These are phyloP conservation scores for Gopherus evgoodei DNA, from an alignment of 2,113 vertebrate genomes.

Conservation along the genomic window DNA sequence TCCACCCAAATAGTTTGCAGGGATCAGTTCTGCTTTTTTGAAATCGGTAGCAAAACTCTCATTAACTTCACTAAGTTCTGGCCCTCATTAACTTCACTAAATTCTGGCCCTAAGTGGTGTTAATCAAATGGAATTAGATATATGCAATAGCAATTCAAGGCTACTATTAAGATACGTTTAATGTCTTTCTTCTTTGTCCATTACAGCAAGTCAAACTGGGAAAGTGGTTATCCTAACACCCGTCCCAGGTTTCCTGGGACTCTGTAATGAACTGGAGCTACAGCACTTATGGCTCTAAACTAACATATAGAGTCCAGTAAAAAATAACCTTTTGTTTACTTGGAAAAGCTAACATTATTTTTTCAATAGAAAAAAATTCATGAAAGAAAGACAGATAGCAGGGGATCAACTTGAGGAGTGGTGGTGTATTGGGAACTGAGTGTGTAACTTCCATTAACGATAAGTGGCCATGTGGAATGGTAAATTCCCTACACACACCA, in stretches of 20 bases:
- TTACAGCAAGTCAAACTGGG: background rate
- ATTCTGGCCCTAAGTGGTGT: background rate
- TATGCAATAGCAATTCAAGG: background rate
- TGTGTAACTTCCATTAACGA: background rate
- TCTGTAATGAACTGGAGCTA: background rate
- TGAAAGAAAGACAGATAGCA: background rate
- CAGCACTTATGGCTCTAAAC: background rate
- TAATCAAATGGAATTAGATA: background rate
- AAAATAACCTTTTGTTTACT: background rate
- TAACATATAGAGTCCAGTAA: background rate
- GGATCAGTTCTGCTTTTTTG: background rate
- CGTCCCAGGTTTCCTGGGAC: background rate
- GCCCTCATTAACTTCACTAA: background rate
- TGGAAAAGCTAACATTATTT: background rate
- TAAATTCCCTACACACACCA: background rate
- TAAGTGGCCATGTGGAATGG: background rate
- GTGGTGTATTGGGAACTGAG: background rate
- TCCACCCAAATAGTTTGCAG: background rate
- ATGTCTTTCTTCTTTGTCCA: background rate
- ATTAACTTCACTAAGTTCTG: background rate
- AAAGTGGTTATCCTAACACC: background rate
- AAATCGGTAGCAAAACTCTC: background rate
- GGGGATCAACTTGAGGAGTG: background rate
- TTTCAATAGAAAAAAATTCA: background rate
- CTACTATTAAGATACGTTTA: background rate